Percentiles rank a stretch among this genome's conserved stretches.
Conservation (phyloP, 2,888 invertebrate genomes). For the Ferrisia virgata region DNA sequence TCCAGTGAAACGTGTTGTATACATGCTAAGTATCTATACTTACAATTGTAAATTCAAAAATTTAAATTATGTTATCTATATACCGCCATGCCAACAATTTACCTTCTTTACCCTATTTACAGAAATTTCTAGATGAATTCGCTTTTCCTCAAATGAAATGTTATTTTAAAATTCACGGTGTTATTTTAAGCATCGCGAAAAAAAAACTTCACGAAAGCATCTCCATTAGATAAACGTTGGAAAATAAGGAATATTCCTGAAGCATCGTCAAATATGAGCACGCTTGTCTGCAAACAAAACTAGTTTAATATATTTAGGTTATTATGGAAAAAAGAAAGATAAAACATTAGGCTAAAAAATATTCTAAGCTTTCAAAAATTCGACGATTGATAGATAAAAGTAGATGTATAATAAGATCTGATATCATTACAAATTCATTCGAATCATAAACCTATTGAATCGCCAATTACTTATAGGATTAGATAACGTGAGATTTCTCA, state of each 20-base stretch:
- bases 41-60: background rate
- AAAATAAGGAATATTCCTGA: background rate
- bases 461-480: background rate
- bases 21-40: too few relatives aligned
- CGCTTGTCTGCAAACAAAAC: background rate
- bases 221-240: background rate
- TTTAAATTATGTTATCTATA: background rate
- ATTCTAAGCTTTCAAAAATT: background rate
- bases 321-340: too few relatives aligned
- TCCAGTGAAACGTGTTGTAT: too few relatives aligned
- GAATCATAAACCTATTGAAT: background rate
- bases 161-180: background rate
- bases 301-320: background rate
- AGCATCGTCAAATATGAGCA: background rate
- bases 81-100: background rate
- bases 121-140: background rate
- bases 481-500: background rate
- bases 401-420: background rate
- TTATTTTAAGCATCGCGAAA: background rate
- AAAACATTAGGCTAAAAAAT: background rate
- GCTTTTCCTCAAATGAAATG: background rate
- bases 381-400: background rate
- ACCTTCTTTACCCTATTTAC: background rate
- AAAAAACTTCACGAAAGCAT: background rate
- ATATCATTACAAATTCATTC: too few relatives aligned